These are phyloP conservation scores for Columba guinea DNA, from an alignment of 2,797 vertebrate genomes.

Conservation along the genomic window DNA sequence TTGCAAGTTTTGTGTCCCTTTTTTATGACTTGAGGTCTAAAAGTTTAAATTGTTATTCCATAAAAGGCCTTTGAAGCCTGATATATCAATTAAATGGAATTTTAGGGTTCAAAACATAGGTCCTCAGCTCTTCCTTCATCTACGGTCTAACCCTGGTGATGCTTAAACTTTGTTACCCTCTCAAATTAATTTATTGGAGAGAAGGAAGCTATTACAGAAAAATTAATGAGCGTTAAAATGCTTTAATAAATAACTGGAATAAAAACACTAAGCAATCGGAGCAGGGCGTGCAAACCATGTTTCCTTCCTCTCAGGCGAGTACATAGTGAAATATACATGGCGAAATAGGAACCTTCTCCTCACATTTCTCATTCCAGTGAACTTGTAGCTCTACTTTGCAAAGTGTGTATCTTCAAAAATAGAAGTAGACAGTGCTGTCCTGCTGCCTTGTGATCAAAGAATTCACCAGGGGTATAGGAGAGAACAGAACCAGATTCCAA, in stretches of 20 bases:
- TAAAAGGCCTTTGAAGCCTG: neutral
- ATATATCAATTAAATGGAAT: neutral
- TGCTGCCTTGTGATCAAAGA: neutral
- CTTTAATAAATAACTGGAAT: neutral
- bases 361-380: neutral
- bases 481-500: neutral
- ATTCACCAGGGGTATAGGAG: neutral
- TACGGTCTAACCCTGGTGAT: neutral
- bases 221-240: neutral
- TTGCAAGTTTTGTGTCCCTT: neutral
- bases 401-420: neutral
- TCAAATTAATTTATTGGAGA: neutral
- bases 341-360: neutral
- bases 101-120: neutral
- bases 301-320: neutral
- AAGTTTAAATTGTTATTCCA: neutral
- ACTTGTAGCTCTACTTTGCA: neutral
- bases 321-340: neutral
- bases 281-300: neutral
- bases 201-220: neutral
- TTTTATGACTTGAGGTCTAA: neutral
- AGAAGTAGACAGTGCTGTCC: neutral
- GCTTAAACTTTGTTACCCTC: neutral
- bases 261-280: neutral
- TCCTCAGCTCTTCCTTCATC: neutral